A percentile compares a stretch with the other conserved stretches of the same genome.
Evolutionary conservation across 2,113 vertebrate genomes (phyloP).

Genomic region (Daubentonia madagascariensis): DNA sequence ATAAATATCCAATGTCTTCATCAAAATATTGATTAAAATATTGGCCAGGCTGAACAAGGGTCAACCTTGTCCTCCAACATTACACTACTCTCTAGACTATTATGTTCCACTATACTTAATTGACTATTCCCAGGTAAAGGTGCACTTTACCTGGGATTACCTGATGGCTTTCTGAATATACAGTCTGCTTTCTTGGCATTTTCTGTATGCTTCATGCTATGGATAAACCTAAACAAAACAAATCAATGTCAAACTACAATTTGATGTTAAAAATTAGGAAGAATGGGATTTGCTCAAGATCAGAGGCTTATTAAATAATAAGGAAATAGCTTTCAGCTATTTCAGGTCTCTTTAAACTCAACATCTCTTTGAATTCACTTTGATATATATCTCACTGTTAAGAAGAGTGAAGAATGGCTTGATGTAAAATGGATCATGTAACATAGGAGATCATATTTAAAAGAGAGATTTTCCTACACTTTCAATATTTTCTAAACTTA

Average conservation of each 20-base stretch:
- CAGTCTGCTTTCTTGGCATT: neutral
- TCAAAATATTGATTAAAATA: constrained; percentile 34
- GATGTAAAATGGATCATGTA: constrained; percentile 50
- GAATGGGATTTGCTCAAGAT: neutral
- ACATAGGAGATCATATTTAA: constrained; percentile 20
- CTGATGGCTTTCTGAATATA: neutral
- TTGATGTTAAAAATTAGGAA: constrained; percentile 46
- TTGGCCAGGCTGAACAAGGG: neutral
- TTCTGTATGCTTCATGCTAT: neutral
- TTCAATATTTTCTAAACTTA: constrained; percentile 32
- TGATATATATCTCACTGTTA: constrained; percentile 59
- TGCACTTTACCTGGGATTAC: neutral
- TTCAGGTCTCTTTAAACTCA: constrained; percentile 63
- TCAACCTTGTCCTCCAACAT: neutral
- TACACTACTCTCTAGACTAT: neutral
- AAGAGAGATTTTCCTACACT: constrained; percentile 12
- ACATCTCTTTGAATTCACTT: constrained; percentile 63
- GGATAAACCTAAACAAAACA: neutral
- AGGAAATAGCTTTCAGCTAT: constrained; percentile 29
- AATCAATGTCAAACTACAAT: neutral
- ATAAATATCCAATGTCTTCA: neutral
- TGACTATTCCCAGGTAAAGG: neutral
- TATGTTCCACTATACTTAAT: neutral
- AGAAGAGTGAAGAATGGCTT: constrained; percentile 44
- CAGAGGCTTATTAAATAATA: constrained; percentile 59